Conservation (phyloP, 2,888 invertebrate genomes). For the Glyphotaelius pellucidus region DNA sequence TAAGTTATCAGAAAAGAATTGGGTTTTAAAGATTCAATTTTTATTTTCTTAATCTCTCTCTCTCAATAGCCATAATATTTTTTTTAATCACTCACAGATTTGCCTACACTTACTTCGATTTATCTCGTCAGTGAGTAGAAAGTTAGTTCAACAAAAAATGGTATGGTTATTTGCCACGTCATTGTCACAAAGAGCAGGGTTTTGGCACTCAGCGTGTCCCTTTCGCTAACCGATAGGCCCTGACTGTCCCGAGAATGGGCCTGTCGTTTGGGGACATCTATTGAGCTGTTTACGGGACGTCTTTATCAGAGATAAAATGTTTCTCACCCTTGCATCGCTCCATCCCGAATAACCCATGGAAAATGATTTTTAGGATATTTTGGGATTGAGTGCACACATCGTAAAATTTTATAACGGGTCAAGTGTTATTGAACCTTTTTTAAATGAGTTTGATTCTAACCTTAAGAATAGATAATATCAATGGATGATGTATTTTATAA, state of each 20-base stretch:
- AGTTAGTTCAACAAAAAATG: neutral
- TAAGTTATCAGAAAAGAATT: too few relatives aligned
- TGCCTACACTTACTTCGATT: too few relatives aligned
- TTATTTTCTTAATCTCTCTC: too few relatives aligned
- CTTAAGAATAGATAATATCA: neutral
- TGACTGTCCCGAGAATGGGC: neutral
- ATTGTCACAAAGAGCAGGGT: neutral
- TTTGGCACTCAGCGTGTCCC: neutral
- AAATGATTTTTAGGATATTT: neutral
- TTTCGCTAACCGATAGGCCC: slow-evolving; percentile 9
- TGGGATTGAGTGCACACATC: neutral
- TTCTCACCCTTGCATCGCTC: neutral
- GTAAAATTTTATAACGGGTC: neutral
- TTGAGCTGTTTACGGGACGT: neutral
- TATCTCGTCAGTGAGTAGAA: neutral
- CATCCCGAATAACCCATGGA: neutral
- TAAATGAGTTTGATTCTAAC: neutral
- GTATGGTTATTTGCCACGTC: neutral
- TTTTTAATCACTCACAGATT: too few relatives aligned
- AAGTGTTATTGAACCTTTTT: neutral
- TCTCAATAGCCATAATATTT: too few relatives aligned
- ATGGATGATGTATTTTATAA: neutral
- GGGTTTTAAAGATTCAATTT: too few relatives aligned
- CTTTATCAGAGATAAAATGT: slow-evolving; percentile 26
- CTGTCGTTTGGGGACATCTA: neutral